These are phyloP conservation scores for Habrosyne pyritoides DNA, from an alignment of 2,888 invertebrate genomes.

Conservation along the genomic window DNA sequence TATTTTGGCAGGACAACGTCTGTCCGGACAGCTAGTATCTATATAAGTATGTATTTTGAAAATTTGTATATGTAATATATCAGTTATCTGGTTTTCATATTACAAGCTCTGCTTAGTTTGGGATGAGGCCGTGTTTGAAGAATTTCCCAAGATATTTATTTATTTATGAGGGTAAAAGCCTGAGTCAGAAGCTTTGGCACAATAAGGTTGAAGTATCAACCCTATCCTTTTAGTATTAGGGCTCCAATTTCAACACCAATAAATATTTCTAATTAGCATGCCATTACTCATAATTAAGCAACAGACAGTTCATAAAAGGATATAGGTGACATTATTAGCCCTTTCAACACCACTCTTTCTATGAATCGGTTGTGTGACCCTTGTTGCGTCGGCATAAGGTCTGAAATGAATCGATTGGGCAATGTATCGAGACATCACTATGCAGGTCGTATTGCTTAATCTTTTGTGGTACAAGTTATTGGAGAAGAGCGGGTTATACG, in stretches of 20 bases:
- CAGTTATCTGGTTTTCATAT: too few species aligned
- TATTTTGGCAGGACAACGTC: too few species aligned
- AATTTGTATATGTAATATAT: too few species aligned
- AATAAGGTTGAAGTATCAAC: background rate
- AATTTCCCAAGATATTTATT: too few species aligned
- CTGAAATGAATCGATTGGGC: constrained; percentile 19
- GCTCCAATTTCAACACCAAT: background rate
- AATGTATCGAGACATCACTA: constrained; percentile 42
- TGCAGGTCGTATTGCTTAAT: constrained; percentile 44
- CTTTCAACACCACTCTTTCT: constrained; percentile 19
- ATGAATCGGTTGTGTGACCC: constrained; percentile 14
- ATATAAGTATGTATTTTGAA: too few species aligned
- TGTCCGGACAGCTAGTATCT: too few species aligned
- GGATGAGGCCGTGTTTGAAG: too few species aligned
- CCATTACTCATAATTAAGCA: constrained; percentile 1
- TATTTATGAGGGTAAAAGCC: too few species aligned
- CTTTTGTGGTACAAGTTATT: constrained; percentile 24
- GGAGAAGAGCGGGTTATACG: constrained; percentile 1
- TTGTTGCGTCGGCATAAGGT: constrained; percentile 27
- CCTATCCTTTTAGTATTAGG: background rate
- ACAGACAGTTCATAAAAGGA: constrained; percentile 19
- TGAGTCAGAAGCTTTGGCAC: too few species aligned
- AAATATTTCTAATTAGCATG: background rate
- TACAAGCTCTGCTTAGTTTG: too few species aligned
- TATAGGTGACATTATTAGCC: constrained; percentile 22